Evolutionary conservation across 2,888 invertebrate genomes (phyloP), one percentile per base, ranked within the genome.

Genomic region (Lissonota sp.): DNA sequence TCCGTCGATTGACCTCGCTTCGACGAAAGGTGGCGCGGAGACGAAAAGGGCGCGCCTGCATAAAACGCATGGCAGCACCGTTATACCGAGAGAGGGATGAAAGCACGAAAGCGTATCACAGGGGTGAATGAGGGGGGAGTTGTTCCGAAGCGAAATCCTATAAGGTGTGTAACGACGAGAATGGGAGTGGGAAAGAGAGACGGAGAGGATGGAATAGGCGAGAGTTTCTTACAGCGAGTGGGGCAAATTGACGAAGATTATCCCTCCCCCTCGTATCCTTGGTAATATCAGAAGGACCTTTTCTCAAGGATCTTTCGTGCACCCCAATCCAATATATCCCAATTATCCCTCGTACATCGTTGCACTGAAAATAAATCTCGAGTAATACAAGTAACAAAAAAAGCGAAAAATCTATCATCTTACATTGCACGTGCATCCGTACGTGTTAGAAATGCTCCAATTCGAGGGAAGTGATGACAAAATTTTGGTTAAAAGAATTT

Each of bases 1-100:
- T 88, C 88, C 89, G 88, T 87, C 90, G 91, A 92, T 90, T 92
- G 91, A 91, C 91, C 92, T 91, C 92, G 90, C 91, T 90, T 90
- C 90, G 90, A 88, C 88, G 84, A 83, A 84, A 84, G 86, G 78
- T 78, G 83, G 83, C 74, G 80, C 82, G 79, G 73, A 26, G 46
- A 66, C 53, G 75, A 78, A 71, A 82, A 82, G 81, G 81, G 79
- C 57, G 78, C 81, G 81, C 67, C 81, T 82, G 64, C 70, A 67
- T 37, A 72, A 60, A 37, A 46, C 53, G 46, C n/a, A 26, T 26
- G 72, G 70, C 81, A 75, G 76, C 39, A 37, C 12, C 62, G 71
- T 51, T 53, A 75, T 75, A 57, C 86, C 84, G 82, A 80, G 81
- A 78, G 79, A 80, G 84, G 84, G 73, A 64, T 72, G 84, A 73